A percentile compares a stretch with the other conserved stretches of the same genome.
Conservation (phyloP, 2,797 vertebrate species). For the Pristis pectinata region DNA sequence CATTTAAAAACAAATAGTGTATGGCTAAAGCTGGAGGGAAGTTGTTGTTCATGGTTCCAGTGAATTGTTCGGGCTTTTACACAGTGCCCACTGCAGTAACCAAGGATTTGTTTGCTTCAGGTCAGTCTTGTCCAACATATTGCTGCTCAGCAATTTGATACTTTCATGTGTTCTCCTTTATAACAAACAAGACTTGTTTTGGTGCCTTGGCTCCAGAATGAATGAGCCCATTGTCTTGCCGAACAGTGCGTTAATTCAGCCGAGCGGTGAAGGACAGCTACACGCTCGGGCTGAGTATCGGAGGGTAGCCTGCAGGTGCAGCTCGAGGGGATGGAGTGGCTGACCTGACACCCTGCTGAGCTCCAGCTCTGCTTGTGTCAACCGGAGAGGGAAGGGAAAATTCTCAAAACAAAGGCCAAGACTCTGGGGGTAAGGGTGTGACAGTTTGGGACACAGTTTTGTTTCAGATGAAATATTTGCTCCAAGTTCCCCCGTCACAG, state of each 20-base stretch:
- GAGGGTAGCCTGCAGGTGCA: background rate
- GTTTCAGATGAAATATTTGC: background rate
- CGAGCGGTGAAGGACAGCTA: background rate
- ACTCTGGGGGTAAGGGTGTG: no score
- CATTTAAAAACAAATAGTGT: background rate
- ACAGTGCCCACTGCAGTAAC: background rate
- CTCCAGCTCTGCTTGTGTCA: background rate
- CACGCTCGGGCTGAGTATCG: background rate
- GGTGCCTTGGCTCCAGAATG: background rate
- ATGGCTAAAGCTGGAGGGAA: background rate
- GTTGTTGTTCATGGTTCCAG: background rate
- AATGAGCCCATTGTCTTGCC: conserved; percentile 20
- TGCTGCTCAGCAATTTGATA: background rate
- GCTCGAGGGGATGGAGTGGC: background rate
- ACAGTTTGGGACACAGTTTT: background rate
- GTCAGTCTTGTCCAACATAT: background rate
- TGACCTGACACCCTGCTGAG: background rate
- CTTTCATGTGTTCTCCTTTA: background rate
- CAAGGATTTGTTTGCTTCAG: no score
- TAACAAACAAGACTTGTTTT: conserved; percentile 33
- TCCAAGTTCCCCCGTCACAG: background rate
- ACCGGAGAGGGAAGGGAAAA: no score
- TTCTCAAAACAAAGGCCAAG: background rate
- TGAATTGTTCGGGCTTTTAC: background rate
- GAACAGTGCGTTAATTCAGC: background rate